Conservation (phyloP, 2,797 vertebrate genomes). For the Pseudotriccus pelzelni region DNA sequence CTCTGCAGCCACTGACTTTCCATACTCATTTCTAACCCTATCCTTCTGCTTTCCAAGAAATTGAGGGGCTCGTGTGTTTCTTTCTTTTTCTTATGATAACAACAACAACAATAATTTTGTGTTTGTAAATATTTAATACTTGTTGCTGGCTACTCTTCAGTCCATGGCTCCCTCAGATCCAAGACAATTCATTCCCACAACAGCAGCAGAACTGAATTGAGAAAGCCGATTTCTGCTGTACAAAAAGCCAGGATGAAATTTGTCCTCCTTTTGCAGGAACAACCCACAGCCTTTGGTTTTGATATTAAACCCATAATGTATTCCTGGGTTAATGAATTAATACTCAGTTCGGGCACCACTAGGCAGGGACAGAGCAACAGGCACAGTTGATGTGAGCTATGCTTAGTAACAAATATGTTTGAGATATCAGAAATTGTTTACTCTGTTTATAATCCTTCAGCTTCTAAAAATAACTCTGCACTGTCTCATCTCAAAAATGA, state of each 20-base stretch:
- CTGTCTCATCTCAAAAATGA: background rate
- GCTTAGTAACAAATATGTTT: background rate
- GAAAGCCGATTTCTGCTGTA: background rate
- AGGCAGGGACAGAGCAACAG: background rate
- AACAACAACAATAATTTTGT: background rate
- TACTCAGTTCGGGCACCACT: background rate
- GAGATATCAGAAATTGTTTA: background rate
- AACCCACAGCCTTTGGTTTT: background rate
- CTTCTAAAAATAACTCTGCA: background rate
- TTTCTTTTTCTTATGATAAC: background rate
- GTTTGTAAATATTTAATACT: background rate
- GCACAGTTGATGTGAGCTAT: background rate
- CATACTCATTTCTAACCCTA: background rate
- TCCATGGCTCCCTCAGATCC: background rate
- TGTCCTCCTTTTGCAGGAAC: background rate
- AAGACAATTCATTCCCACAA: background rate
- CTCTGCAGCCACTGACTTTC: background rate
- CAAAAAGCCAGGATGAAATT: background rate
- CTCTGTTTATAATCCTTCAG: background rate
- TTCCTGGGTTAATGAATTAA: background rate
- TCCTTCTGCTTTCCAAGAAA: background rate
- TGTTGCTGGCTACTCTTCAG: background rate
- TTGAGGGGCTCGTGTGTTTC: background rate
- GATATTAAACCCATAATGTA: background rate
- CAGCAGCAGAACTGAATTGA: background rate